Conservation (phyloP, 2,797 vertebrate genomes). For the Lindbergichthys nudifrons region DNA sequence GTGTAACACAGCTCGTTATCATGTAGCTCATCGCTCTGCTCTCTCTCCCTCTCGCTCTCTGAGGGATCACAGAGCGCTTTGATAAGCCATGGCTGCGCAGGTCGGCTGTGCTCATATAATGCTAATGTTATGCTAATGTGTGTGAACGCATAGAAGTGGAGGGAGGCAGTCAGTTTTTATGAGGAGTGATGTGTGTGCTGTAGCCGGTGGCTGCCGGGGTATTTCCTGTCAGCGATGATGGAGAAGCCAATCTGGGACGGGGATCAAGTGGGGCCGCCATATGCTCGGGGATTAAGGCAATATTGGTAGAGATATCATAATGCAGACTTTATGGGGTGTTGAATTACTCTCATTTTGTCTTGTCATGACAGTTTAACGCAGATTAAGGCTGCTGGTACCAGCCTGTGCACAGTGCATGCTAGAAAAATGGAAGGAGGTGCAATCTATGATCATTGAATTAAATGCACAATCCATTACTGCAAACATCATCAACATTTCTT, state of each 20-base stretch:
- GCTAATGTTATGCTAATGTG: constrained; percentile 82
- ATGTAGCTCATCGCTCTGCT: constrained; percentile 77
- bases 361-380: constrained; percentile 60
- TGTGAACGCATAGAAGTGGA: constrained; percentile 64
- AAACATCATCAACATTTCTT: background rate
- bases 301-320: constrained; percentile 50
- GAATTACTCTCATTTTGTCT: constrained; percentile 68
- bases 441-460: background rate
- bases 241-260: constrained; percentile 70
- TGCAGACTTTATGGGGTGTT: constrained; percentile 57
- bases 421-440: constrained; percentile 27
- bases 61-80: constrained; percentile 76
- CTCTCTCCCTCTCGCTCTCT: constrained; percentile 43
- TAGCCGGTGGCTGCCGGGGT: constrained; percentile 62
- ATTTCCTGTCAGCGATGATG: constrained; percentile 75
- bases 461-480: background rate
- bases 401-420: background rate
- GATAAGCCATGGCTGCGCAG: constrained; percentile 72
- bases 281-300: constrained; percentile 40
- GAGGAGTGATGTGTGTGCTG: constrained; percentile 70
- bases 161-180: constrained; percentile 77
- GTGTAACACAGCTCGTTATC: constrained; percentile 81
- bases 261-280: constrained; percentile 52
- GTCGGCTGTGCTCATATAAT: constrained; percentile 72
- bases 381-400: constrained; percentile 39